These are phyloP conservation scores for Isaurus tuberculatus DNA, from an alignment of 92 coral and sea anemone genomes.

Conservation along the genomic window DNA sequence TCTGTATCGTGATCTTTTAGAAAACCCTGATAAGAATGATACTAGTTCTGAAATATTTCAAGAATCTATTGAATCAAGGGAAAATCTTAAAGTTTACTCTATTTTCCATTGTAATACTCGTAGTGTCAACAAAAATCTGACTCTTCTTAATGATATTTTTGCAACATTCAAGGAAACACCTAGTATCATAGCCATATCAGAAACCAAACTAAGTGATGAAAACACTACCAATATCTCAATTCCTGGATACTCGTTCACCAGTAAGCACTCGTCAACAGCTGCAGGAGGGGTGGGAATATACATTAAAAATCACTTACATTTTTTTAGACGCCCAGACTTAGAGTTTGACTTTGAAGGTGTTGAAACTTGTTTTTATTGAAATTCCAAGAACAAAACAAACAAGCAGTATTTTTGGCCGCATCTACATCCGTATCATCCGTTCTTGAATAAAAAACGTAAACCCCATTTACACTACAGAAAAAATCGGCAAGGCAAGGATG, in stretches of 20 bases:
- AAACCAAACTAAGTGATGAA: slow-evolving; percentile 43
- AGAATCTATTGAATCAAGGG: slow-evolving; percentile 43
- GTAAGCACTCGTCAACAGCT: too few species aligned
- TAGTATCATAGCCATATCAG: too few species aligned
- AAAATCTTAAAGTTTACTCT: slow-evolving; percentile 15
- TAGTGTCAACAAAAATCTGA: slow-evolving; percentile 6
- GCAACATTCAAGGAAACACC: slow-evolving; percentile 43
- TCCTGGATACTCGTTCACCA: slow-evolving; percentile 30
- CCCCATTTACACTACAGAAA: too few species aligned
- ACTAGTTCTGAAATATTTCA: background rate
- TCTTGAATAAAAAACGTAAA: slow-evolving; percentile 24
- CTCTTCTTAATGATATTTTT: slow-evolving; percentile 43
- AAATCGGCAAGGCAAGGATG: too few species aligned
- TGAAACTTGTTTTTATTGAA: slow-evolving; percentile 30
- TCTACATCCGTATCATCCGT: slow-evolving; percentile 23
- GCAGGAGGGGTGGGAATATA: slow-evolving; percentile 46
- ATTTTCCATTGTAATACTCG: slow-evolving; percentile 48
- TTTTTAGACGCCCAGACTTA: slow-evolving; percentile 21
- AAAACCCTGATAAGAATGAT: slow-evolving; percentile 56
- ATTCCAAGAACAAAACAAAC: slow-evolving; percentile 23
- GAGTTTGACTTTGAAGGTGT: slow-evolving; percentile 26
- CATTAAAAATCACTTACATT: slow-evolving; percentile 5
- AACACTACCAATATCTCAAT: too few species aligned
- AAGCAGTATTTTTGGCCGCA: slow-evolving; percentile 23
- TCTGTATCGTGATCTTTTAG: slow-evolving; percentile 32